phyloP scores from a whole-genome alignment of 1,140 invertebrate species.

The Eupeodes corollae region DNA sequence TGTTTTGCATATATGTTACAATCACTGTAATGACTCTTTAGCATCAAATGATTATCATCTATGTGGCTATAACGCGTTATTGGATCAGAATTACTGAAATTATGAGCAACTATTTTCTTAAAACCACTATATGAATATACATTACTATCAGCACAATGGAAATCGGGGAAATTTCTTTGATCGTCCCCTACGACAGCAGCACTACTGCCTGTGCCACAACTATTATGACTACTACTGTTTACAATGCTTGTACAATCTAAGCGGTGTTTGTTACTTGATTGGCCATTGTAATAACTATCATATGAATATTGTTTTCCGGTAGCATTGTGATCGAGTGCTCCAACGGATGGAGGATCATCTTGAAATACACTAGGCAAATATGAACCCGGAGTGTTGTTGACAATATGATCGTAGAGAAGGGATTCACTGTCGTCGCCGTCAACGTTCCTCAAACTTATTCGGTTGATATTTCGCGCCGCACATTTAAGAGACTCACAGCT shows the following conservation, averaged over 20 bases:
- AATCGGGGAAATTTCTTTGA: not conserved
- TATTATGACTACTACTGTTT: slow-evolving; percentile 18
- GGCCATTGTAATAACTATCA: not conserved
- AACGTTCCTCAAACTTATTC: not conserved
- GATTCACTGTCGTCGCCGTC: not conserved
- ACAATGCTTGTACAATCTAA: slow-evolving; percentile 25
- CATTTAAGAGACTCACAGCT: slow-evolving; percentile 20
- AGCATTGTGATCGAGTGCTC: not conserved
- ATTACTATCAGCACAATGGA: not conserved
- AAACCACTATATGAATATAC: slow-evolving; percentile 1
- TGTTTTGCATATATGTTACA: slow-evolving; percentile 14
- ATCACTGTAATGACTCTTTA: slow-evolving; percentile 19
- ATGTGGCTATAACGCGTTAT: slow-evolving; percentile 27
- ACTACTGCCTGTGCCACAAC: not conserved
- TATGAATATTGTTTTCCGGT: not conserved
- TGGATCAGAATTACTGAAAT: slow-evolving; percentile 17
- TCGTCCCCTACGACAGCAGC: not conserved
- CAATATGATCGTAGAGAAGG: slow-evolving; percentile 1
- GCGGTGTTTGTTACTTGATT: slow-evolving; percentile 5
- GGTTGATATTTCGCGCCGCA: slow-evolving; percentile 1
- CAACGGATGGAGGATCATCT: slow-evolving; percentile 15
- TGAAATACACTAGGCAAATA: slow-evolving; percentile 11
- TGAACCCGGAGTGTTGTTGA: not conserved
- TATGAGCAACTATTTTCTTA: slow-evolving; percentile 9
- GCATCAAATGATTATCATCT: slow-evolving; percentile 6